phyloP scores from a whole-genome alignment of 2,888 invertebrate species.

The Calliscelio sp. region DNA sequence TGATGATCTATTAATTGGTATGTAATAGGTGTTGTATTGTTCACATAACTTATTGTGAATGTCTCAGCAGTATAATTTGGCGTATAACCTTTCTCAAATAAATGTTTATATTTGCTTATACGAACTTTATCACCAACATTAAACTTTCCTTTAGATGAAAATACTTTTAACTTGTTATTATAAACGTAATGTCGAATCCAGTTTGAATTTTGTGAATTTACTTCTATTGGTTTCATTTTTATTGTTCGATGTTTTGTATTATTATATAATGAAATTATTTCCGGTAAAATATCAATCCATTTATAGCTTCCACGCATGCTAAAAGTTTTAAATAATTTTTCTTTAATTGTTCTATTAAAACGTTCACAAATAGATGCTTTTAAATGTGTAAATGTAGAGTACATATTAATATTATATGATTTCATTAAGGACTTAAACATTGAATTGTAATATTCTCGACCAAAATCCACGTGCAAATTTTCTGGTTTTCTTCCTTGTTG shows the following conservation, averaged over 20 bases:
- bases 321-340: conserved; percentile 3
- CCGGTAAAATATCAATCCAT: neutral
- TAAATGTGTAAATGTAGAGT: neutral
- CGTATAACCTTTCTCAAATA: neutral
- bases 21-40: neutral
- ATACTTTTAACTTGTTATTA: neutral
- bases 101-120: neutral
- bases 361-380: neutral
- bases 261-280: neutral
- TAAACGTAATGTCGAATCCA: neutral
- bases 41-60: neutral
- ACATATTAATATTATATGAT: conserved; percentile 6
- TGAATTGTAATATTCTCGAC: conserved; percentile 3
- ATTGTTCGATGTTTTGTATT: conserved; percentile 2
- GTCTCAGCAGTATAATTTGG: neutral
- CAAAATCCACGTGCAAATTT: neutral
- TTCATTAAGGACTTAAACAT: neutral
- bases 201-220: neutral
- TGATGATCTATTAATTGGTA: neutral
- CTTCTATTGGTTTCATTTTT: conserved; percentile 1
- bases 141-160: neutral
- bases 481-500: neutral
- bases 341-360: neutral
- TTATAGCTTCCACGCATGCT: conserved; percentile 1
- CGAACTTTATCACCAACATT: neutral